A percentile compares a stretch with the other conserved stretches of the same genome.
Evolutionary conservation across 2,113 vertebrate species (phyloP).

Genomic region (Passer montanus): DNA sequence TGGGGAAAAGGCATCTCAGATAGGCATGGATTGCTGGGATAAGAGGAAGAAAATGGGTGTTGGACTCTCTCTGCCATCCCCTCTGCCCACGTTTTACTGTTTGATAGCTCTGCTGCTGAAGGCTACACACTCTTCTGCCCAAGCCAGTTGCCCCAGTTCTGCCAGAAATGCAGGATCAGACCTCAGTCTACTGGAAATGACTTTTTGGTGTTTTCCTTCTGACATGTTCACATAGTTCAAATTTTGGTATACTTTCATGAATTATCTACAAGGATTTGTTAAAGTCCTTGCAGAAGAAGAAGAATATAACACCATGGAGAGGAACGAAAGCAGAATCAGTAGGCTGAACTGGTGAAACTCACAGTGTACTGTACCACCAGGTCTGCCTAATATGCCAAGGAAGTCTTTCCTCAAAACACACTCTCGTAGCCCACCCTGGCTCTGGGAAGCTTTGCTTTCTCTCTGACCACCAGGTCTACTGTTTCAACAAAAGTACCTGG

Average conservation of each 20-base stretch:
- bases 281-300: neutral
- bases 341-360: neutral
- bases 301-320: neutral
- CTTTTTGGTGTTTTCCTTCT: neutral
- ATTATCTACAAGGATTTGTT: neutral
- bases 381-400: neutral
- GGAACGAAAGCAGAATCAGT: neutral
- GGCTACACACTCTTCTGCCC: neutral
- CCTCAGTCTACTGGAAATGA: neutral
- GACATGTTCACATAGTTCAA: neutral
- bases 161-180: neutral
- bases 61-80: neutral
- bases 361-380: neutral
- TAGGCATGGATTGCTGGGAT: neutral
- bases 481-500: neutral
- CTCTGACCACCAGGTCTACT: neutral
- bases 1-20: neutral
- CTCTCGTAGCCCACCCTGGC: rapidly evolving
- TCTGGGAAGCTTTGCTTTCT: neutral
- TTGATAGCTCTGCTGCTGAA: neutral
- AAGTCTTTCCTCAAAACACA: neutral
- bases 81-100: rapidly evolving
- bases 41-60: neutral
- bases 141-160: neutral
- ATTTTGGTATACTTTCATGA: neutral